Evolutionary conservation across 2,888 invertebrate species (phyloP), one percentile per base, ranked within the genome.

Genomic region (Sericinus montela): DNA sequence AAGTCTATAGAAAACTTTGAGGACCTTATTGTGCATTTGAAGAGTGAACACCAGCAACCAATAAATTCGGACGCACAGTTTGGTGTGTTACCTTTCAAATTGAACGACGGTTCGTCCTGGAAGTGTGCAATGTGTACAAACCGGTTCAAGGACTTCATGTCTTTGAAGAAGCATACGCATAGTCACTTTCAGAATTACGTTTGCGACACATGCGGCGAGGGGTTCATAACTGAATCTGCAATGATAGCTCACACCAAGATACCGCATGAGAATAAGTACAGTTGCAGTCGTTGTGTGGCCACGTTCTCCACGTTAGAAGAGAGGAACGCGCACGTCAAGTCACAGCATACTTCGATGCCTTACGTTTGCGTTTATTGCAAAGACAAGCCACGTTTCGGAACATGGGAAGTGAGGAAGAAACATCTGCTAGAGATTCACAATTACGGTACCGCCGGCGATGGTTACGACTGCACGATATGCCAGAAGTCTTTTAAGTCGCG

Each of bases 181-280:
- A 78, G 78, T 53, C 88, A 88, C 58, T 88, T 83, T 41, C 83
- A 86, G 53, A 88, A 88, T 50, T 87, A 85, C 49, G 88, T 88
- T 7, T 88, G 88, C 51, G 86, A 87, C 53, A 80, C 84, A 0
- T 88, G 88, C 44, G 88, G 88, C 0, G 85, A 85, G 57, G 88
- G 88, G 0, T 87, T 87, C 49, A 84, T 88, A 5, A 88, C 88
- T 0, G 85, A 86, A 57, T 82, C 82, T 0, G 82, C 83, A 0
- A 83, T 88, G 79, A 71, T 84, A 37, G 81, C 85, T 4, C 88
- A 88, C 47, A 81, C 80, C 0, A 88, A 82, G 59, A 72, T 85
- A 59, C 87, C 87, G 0, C 87, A 87, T 44, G 86, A 84, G 54
- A 84, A 87, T 25, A 87, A 80, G 52, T 88, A 84, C 45, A 83